A percentile compares a stretch with the other conserved stretches of the same genome.
phyloP scores from a whole-genome alignment of 2,888 invertebrate species.

The Ashinkailepas kermadecensis region DNA sequence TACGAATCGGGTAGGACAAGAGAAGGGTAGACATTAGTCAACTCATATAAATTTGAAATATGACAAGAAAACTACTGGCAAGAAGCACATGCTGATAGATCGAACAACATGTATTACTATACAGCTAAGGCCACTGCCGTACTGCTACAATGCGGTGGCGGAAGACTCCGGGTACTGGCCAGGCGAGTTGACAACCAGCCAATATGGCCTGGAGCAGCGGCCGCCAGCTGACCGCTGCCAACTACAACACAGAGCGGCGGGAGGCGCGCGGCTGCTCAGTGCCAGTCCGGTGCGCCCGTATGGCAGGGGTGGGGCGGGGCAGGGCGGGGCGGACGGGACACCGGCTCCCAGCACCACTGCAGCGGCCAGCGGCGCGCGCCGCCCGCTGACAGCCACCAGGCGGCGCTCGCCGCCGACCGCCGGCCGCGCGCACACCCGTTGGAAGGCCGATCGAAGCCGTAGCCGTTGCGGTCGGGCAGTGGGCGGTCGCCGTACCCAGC shows the following conservation, averaged over 20 bases:
- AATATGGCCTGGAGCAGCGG: neutral
- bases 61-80: no score
- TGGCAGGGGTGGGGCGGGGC: neutral
- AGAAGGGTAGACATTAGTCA: no score
- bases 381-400: neutral
- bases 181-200: neutral
- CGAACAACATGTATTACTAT: no score
- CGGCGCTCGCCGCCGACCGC: neutral
- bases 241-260: neutral
- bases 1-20: no score
- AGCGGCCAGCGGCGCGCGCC: neutral
- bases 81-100: no score
- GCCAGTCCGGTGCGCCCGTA: neutral
- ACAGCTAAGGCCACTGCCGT: no score
- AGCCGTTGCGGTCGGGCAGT: neutral
- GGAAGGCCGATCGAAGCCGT: conserved; percentile 9
- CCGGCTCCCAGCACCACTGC: neutral
- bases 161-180: neutral
- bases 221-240: no score
- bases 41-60: no score
- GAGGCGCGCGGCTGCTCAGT: neutral
- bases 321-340: neutral
- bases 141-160: no score
- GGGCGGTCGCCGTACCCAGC: conserved; percentile 7
- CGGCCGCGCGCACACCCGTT: conserved; percentile 11